Conservation (phyloP, 1,140 invertebrate genomes). For the Drosophila yakuba region DNA sequence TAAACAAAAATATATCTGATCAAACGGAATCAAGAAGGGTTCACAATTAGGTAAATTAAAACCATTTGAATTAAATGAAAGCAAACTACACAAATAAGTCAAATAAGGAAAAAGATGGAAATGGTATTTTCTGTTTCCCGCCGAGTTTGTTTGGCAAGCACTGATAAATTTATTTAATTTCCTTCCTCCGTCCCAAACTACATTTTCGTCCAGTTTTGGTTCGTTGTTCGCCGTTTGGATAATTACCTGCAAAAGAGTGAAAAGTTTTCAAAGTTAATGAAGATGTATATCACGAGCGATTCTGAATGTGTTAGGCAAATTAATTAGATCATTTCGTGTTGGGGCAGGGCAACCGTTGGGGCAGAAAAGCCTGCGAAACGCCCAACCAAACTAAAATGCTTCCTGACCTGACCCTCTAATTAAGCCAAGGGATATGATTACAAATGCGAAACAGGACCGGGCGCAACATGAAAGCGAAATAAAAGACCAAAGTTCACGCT, state of each 20-base stretch:
- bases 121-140: conserved; percentile 10
- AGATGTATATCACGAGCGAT: conserved; percentile 56
- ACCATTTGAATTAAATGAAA: conserved; percentile 1
- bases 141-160: neutral
- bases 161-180: conserved; percentile 38
- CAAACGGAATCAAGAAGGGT: neutral
- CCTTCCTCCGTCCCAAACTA: neutral
- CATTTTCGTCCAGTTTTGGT: conserved; percentile 2
- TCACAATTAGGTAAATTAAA: neutral
- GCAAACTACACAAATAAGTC: neutral
- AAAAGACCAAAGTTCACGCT: conserved; percentile 38
- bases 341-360: neutral
- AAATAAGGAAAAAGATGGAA: too few species aligned
- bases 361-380: conserved; percentile 30
- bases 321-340: conserved; percentile 63
- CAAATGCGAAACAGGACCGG: conserved; percentile 12
- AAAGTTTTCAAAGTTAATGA: conserved; percentile 64
- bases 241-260: conserved; percentile 70
- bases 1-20: conserved; percentile 26
- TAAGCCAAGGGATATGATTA: conserved; percentile 49
- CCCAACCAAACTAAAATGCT: conserved; percentile 25
- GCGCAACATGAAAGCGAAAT: conserved; percentile 33
- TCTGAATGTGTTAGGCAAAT: conserved; percentile 63
- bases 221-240: conserved; percentile 26
- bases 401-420: conserved; percentile 46